Evolutionary conservation across 2,797 vertebrate species (phyloP), one percentile per base, ranked within the genome.

Genomic region (Acestrorhynchus altus): DNA sequence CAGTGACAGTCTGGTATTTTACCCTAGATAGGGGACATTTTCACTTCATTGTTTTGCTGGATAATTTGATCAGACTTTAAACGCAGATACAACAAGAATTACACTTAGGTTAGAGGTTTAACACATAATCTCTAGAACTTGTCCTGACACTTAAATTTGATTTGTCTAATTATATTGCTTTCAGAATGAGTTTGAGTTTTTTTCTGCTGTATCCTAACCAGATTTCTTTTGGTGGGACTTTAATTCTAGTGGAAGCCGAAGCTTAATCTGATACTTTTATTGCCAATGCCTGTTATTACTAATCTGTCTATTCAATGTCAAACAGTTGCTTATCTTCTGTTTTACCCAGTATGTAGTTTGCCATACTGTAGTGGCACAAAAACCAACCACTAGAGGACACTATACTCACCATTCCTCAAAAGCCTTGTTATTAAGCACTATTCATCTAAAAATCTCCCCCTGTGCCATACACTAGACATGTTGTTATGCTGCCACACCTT

Each of bases 301-400:
- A n/a, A 0, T 51, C 47, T n/a, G 13, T 51, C 47, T 49, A 11
- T 49, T 18, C 16, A 16, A 49, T 49, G 15, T 8, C 16, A 51
- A 52, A 52, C 49, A 52, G 3, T 52, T 52, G 18, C 49, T 22
- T 8, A 6, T 0, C 8, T 51, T n/a, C 13, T 49, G 3, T 49
- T 49, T 15, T 47, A 12, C 47, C 16, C 47, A 49, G 2, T 12
- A 13, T 8, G 18, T 20, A 10, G 51, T 20, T 22, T 22, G 16
- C 51, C 11, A 1, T 54, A 6, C 22, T 9, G 24, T 0, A 54
- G 31, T 4, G 20, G 1, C 52, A 47, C 10, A 7, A 35, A 35
- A 35, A 16, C 26, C 18, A 24, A 67, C 70, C 74, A 73, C 75
- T 56, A 26, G 70, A 63, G 69, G 79, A 63, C 24, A 51, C 64